A percentile compares a stretch with the other conserved stretches of the same genome.
Conservation (phyloP, 1,140 invertebrate species). For the Panagrolaimus sp. region DNA sequence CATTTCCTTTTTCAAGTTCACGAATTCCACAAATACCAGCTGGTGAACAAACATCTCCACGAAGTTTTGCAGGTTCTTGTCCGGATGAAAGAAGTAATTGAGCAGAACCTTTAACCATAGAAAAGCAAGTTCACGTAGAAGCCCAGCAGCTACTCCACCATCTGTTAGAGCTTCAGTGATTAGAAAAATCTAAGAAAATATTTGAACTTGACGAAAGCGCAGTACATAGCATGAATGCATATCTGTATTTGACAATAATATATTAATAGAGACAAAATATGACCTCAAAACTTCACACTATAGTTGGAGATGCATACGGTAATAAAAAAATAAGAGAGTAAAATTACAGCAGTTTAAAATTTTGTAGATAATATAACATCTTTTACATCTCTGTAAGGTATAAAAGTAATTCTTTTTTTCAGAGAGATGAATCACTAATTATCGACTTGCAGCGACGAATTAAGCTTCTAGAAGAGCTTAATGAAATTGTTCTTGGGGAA, state of each 20-base stretch:
- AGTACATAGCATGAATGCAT: too few species aligned
- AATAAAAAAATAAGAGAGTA: too few species aligned
- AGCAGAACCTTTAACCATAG: slow-evolving; percentile 24
- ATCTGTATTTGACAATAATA: too few species aligned
- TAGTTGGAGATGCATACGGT: too few species aligned
- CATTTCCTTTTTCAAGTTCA: slow-evolving; percentile 30
- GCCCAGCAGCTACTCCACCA: slow-evolving; percentile 31
- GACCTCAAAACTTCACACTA: too few species aligned
- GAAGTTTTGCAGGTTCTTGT: slow-evolving; percentile 23
- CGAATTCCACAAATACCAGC: slow-evolving; percentile 35
- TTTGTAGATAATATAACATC: too few species aligned
- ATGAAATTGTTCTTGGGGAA: slow-evolving; percentile 34
- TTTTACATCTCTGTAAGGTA: too few species aligned
- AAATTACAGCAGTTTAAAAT: too few species aligned
- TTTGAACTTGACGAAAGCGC: too few species aligned
- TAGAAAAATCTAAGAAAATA: slow-evolving; percentile 27
- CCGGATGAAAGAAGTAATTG: slow-evolving; percentile 20
- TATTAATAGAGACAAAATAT: too few species aligned
- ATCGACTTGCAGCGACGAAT: slow-evolving; percentile 23
- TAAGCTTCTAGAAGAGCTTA: slow-evolving; percentile 35
- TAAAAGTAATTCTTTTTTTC: too few species aligned
- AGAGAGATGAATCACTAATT: slow-evolving; percentile 30
- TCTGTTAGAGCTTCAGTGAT: slow-evolving; percentile 39
- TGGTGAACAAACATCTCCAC: slow-evolving; percentile 37
- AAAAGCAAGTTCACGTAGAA: slow-evolving; percentile 29